A percentile compares a stretch with the other conserved stretches of the same genome.
Conservation (phyloP, 2,797 vertebrate species). For the Galagoides demidoff region DNA sequence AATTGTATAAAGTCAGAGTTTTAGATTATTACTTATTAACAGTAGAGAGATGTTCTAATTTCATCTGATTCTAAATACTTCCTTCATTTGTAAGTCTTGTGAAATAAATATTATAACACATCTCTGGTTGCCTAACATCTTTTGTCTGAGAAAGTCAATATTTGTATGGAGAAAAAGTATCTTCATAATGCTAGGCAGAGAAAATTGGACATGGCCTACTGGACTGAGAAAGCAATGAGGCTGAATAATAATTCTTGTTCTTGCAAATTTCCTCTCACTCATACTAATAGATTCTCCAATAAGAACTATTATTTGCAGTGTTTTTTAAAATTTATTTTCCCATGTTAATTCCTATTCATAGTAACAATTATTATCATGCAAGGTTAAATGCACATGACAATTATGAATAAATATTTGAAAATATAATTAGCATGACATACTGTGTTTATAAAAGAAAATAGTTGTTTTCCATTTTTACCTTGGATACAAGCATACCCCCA, state of each 20-base stretch:
- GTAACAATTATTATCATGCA: background rate
- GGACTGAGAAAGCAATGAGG: background rate
- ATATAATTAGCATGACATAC: background rate
- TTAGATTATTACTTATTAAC: background rate
- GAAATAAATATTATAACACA: background rate
- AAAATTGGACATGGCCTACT: slow-evolving; percentile 42
- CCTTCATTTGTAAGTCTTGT: background rate
- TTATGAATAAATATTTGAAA: background rate
- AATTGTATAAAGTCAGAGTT: background rate
- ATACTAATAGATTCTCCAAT: background rate
- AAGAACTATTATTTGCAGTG: background rate
- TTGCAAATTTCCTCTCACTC: background rate
- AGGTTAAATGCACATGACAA: background rate
- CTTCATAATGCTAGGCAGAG: background rate
- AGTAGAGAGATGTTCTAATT: background rate
- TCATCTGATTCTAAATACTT: background rate
- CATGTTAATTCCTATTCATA: background rate
- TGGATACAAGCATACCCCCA: background rate
- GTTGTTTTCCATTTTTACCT: background rate
- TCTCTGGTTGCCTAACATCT: background rate
- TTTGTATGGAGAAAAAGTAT: background rate
- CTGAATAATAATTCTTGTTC: background rate
- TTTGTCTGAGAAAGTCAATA: background rate
- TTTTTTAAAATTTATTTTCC: background rate
- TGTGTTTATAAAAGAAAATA: background rate